phyloP scores from a whole-genome alignment of 1,140 invertebrate species.

The Hyphantria cunea region DNA sequence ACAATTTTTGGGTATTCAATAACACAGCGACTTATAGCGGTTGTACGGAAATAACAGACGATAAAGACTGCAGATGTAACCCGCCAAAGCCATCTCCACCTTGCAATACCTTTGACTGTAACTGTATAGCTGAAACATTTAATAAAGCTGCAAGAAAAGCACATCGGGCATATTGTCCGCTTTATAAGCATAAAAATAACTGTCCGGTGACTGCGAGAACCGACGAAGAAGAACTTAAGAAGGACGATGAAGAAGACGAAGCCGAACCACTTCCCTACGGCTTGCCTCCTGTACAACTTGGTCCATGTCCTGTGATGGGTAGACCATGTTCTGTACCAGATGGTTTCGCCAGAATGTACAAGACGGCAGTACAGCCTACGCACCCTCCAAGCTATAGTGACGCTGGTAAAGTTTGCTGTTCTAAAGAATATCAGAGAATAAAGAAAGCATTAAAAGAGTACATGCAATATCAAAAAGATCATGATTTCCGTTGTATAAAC shows the following conservation, averaged over 20 bases:
- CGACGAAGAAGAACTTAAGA: slow-evolving; percentile 61
- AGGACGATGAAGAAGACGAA: slow-evolving; percentile 67
- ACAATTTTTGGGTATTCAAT: slow-evolving; percentile 51
- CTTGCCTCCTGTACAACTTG: slow-evolving; percentile 65
- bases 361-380: slow-evolving; percentile 53
- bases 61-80: slow-evolving; percentile 68
- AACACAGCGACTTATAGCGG: slow-evolving; percentile 37
- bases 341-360: slow-evolving; percentile 77
- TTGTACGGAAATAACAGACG: slow-evolving; percentile 55
- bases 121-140: slow-evolving; percentile 59
- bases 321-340: slow-evolving; percentile 67
- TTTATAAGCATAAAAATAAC: slow-evolving; percentile 63
- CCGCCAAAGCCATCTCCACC: slow-evolving; percentile 62
- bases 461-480: slow-evolving; percentile 61
- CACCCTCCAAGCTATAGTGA: slow-evolving; percentile 67
- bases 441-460: slow-evolving; percentile 72
- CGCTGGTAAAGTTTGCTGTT: slow-evolving; percentile 72
- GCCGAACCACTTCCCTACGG: slow-evolving; percentile 66
- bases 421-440: slow-evolving; percentile 72
- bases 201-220: slow-evolving; percentile 71
- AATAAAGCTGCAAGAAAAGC: slow-evolving; percentile 57
- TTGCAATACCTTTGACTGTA: slow-evolving; percentile 70
- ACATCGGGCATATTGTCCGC: slow-evolving; percentile 68
- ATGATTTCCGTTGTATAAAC: slow-evolving; percentile 69
- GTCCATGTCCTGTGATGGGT: slow-evolving; percentile 73